Conservation (phyloP, 2,888 invertebrate species). For the Halictus quadricinctus region DNA sequence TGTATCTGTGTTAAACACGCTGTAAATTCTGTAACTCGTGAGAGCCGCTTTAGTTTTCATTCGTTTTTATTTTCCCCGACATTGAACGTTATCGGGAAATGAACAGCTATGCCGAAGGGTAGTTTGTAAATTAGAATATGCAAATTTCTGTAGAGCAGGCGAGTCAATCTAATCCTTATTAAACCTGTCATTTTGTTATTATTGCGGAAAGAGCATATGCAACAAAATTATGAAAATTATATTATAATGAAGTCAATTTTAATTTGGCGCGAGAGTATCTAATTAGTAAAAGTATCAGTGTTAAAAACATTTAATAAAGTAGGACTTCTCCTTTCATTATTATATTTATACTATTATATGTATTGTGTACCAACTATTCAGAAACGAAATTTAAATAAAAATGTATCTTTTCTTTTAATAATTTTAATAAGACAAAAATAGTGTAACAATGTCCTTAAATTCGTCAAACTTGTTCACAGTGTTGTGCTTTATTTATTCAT, state of each 20-base stretch:
- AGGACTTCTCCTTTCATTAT: background rate
- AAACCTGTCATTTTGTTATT: background rate
- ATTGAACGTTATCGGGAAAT: background rate
- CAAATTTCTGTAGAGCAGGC: background rate
- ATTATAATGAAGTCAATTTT: background rate
- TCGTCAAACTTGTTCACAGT: no score
- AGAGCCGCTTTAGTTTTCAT: slow-evolving; percentile 10
- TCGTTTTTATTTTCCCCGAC: background rate
- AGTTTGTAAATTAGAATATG: slow-evolving; percentile 1
- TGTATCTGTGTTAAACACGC: slow-evolving; percentile 26
- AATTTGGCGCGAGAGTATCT: background rate
- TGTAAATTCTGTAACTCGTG: background rate
- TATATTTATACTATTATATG: background rate
- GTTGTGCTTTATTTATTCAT: no score
- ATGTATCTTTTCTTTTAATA: background rate
- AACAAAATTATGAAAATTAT: background rate
- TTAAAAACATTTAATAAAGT: no score
- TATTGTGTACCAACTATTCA: background rate
- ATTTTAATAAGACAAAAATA: no score
- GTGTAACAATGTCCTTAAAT: no score
- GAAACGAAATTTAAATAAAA: no score
- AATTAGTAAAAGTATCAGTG: background rate
- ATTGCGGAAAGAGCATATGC: background rate
- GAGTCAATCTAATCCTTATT: background rate
- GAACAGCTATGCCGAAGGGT: background rate